Evolutionary conservation across 2,797 vertebrate genomes (phyloP).

Genomic region (Catharus ustulatus): DNA sequence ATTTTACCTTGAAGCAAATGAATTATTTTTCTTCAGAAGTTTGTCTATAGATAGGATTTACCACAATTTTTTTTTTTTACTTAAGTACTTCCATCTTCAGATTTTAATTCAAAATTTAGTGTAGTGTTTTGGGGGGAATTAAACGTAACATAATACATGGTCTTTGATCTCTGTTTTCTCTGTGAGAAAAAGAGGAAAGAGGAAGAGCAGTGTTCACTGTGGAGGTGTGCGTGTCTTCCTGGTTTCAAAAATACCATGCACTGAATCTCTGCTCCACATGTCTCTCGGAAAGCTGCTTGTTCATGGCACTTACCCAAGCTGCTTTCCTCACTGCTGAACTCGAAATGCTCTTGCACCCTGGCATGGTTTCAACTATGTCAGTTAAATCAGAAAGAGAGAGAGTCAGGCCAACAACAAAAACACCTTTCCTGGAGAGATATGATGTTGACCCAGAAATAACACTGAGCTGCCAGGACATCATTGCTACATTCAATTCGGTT

Average conservation of each 20-base stretch:
- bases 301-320: conserved; percentile 69
- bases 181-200: neutral
- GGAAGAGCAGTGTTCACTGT: neutral
- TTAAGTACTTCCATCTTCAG: neutral
- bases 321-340: conserved; percentile 72
- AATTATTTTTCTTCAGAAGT: conserved; percentile 31
- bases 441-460: conserved; percentile 62
- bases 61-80: neutral
- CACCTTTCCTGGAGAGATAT: conserved; percentile 72
- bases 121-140: neutral
- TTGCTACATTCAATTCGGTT: conserved; percentile 32
- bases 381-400: conserved; percentile 73
- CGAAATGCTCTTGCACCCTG: conserved; percentile 75
- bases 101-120: conserved; percentile 35
- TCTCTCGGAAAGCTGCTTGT: conserved; percentile 61
- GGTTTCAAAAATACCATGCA: conserved; percentile 39
- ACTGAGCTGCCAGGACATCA: conserved; percentile 31
- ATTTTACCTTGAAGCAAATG: conserved; percentile 6
- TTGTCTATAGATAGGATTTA: conserved; percentile 14
- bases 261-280: conserved; percentile 30
- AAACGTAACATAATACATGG: neutral
- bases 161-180: conserved; percentile 16
- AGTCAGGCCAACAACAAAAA: conserved; percentile 65
- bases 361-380: conserved; percentile 77
- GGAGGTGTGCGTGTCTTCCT: conserved; percentile 12